These are phyloP conservation scores for Melieria omissa DNA, from an alignment of 2,888 invertebrate species.

Conservation along the genomic window DNA sequence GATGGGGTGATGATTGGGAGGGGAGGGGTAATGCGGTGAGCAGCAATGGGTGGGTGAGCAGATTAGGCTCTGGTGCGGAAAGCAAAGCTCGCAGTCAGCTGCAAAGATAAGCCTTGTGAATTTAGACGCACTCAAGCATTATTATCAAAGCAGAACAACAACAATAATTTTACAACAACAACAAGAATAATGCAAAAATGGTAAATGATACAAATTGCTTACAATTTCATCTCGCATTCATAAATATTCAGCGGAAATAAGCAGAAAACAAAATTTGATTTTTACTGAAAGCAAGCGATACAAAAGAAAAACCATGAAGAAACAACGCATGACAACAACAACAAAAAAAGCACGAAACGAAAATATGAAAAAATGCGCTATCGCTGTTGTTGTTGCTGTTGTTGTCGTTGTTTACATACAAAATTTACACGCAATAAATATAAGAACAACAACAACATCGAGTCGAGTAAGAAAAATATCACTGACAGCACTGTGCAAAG, in stretches of 20 bases:
- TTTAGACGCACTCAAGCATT: too few species aligned
- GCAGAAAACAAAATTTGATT: too few species aligned
- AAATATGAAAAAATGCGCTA: not conserved
- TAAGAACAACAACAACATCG: constrained; percentile 16
- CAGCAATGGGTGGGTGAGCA: too few species aligned
- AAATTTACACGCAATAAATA: constrained; percentile 25
- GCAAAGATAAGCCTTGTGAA: constrained; percentile 17
- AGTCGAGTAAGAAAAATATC: constrained; percentile 7
- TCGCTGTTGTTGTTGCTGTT: too few species aligned
- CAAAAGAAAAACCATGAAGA: not conserved
- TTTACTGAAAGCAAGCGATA: not conserved
- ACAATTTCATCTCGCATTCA: too few species aligned
- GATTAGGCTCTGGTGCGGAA: too few species aligned
- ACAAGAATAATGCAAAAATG: not conserved
- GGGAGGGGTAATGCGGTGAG: too few species aligned
- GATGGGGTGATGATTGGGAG: too few species aligned
- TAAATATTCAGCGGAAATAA: too few species aligned
- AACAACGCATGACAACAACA: not conserved
- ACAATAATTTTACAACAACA: not conserved
- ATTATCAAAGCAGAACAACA: not conserved
- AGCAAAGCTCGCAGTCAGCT: constrained; percentile 14
- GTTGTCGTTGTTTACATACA: constrained; percentile 8
- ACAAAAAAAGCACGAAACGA: not conserved
- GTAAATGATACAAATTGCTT: too few species aligned
- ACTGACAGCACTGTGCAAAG: not conserved